phyloP scores from a whole-genome alignment of 1,140 invertebrate species.

The Lithobius niger region DNA sequence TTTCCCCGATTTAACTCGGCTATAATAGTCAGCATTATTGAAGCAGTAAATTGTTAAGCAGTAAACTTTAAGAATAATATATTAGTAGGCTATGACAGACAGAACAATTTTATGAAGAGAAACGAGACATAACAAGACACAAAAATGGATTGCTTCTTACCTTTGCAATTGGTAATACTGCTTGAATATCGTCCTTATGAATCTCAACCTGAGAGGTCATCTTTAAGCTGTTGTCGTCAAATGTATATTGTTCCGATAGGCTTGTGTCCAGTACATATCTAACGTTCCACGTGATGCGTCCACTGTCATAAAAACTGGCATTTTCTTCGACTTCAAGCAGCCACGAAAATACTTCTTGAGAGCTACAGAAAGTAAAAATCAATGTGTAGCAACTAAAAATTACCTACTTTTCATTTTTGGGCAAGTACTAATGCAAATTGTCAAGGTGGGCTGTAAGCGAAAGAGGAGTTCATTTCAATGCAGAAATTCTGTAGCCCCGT shows the following conservation, averaged over 20 bases:
- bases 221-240: conserved; percentile 48
- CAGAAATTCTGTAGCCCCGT: too few relatives aligned
- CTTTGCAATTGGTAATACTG: conserved; percentile 86
- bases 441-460: background rate
- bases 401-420: background rate
- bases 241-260: conserved; percentile 37
- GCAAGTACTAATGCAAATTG: background rate
- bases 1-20: too few relatives aligned
- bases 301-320: conserved; percentile 52
- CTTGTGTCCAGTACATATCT: conserved; percentile 50
- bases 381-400: conserved; percentile 1
- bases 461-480: too few relatives aligned
- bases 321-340: conserved; percentile 76
- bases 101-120: too few relatives aligned
- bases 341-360: conserved; percentile 78
- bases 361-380: conserved; percentile 29
- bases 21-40: too few relatives aligned
- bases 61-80: too few relatives aligned
- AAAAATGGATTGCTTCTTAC: conserved; percentile 45
- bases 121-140: too few relatives aligned
- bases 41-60: too few relatives aligned
- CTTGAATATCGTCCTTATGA: conserved; percentile 87
- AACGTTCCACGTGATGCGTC: conserved; percentile 63
- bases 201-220: conserved; percentile 70
- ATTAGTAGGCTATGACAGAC: too few relatives aligned